Evolutionary conservation across 2,888 invertebrate genomes (phyloP).

Genomic region (Malthinus flaveolus): DNA sequence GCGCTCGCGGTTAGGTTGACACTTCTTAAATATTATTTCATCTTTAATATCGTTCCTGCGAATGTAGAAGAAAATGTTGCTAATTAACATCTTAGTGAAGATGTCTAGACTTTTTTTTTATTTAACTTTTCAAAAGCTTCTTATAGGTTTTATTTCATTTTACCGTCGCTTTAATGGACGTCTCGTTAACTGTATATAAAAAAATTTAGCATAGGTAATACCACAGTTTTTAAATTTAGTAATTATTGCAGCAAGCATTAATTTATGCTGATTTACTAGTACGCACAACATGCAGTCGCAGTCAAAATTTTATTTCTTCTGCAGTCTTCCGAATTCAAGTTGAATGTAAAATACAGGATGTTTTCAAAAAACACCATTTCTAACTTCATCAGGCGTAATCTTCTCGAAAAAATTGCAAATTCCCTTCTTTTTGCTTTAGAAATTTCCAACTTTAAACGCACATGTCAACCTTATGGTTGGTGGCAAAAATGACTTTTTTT

Average conservation of each 20-base stretch:
- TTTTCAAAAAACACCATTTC: too few relatives aligned
- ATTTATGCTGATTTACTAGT: too few relatives aligned
- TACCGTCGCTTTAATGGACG: not conserved
- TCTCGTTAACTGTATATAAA: not conserved
- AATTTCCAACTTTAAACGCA: not conserved
- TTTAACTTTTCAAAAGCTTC: constrained; percentile 6
- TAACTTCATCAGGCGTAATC: too few relatives aligned
- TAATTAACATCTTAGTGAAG: constrained; percentile 38
- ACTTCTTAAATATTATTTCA: constrained; percentile 40
- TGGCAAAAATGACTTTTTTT: not conserved
- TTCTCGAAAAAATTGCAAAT: too few relatives aligned
- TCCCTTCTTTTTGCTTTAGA: too few relatives aligned
- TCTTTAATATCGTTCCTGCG: constrained; percentile 35
- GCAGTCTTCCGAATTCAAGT: not conserved
- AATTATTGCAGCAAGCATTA: too few relatives aligned
- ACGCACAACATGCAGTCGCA: too few relatives aligned
- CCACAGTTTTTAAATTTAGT: too few relatives aligned
- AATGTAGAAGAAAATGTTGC: constrained; percentile 30
- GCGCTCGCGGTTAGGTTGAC: constrained; percentile 37
- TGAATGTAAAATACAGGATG: not conserved
- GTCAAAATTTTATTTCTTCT: too few relatives aligned
- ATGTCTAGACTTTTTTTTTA: constrained; percentile 15
- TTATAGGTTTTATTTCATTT: not conserved
- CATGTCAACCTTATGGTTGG: not conserved
- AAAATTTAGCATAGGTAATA: too few relatives aligned